Evolutionary conservation across 2,113 vertebrate species (phyloP), one percentile per base, ranked within the genome.

Genomic region (Bos javanicus): DNA sequence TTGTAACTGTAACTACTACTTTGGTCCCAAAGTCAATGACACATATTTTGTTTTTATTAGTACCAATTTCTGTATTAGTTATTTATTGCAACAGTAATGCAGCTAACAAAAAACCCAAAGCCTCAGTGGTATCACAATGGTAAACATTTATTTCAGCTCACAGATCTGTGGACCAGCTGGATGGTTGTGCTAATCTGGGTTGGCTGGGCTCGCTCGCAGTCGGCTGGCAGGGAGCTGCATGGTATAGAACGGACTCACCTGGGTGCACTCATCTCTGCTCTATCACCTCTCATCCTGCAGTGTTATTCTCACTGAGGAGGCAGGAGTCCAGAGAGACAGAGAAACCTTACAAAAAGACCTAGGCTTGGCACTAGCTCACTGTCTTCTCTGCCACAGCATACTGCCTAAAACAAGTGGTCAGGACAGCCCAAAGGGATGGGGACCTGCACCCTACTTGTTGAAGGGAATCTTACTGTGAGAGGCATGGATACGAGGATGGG

Each of bases 91-190:
- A 46, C 71, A 60, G 0, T 88, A 91, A 71, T 91, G 21, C 59
- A 90, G 64, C 52, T 87, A 71, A 84, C 21, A 71, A 48, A 54
- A 92, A 92, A 80, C 14, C 59, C 28, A 91, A n/a, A 97, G 62
- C 15, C 25, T 96, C 36, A 56, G 7, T 90, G 81, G 23, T 17
- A 88, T 64, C 88, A 54, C 33, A 57, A 21, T 7, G 59, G 6
- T 95, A 52, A 95, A 87, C 50, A 80, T 81, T 86, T 52, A 43
- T 87, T 81, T 96, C 76, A 95, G 54, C n/a, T 95, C 25, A 50
- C 48, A 91, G 85, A 23, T 92, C 82, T 94, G 25, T 94, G 54
- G 12, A 46, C 94, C 28, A 57, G 52, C 59, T 81, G n/a, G 95
- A 39, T 85, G 84, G 7, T 87, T 85, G 57, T 46, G 62, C 67